Conservation (phyloP, 2,113 vertebrate species). For the Sphaerodactylus townsendi region DNA sequence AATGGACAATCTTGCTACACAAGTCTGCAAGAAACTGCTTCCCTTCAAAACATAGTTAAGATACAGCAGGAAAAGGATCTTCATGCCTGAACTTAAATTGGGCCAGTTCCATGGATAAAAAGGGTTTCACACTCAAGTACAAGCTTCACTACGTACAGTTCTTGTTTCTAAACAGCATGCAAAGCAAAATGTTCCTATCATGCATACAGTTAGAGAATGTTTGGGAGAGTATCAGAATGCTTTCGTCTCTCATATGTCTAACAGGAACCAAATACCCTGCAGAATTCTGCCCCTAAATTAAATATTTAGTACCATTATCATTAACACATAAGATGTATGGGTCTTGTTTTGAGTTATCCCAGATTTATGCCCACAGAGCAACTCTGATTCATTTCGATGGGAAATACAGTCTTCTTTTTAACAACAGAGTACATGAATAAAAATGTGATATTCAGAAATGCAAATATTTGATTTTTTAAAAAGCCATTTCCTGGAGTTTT, state of each 20-base stretch:
- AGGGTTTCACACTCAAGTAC: not conserved
- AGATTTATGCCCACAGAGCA: not conserved
- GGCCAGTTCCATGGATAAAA: no score
- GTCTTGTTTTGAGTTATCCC: not conserved
- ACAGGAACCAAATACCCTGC: not conserved
- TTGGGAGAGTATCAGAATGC: not conserved
- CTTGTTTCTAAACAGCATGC: not conserved
- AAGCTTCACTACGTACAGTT: not conserved
- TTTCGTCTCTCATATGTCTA: not conserved
- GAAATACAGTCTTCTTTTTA: not conserved
- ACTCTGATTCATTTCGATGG: not conserved
- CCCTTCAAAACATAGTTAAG: not conserved
- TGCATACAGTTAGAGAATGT: not conserved
- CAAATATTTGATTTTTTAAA: not conserved
- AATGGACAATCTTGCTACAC: not conserved
- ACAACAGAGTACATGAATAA: not conserved
- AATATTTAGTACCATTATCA: not conserved
- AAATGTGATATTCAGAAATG: not conserved
- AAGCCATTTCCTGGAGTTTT: slow-evolving; percentile 16
- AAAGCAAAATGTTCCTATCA: not conserved
- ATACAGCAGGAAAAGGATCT: no score
- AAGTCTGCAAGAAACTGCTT: not conserved
- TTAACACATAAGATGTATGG: slow-evolving; percentile 13
- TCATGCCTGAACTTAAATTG: not conserved
- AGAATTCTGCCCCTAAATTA: not conserved